Evolutionary conservation across 2,113 vertebrate species (phyloP).

Genomic region (Bucco capensis): DNA sequence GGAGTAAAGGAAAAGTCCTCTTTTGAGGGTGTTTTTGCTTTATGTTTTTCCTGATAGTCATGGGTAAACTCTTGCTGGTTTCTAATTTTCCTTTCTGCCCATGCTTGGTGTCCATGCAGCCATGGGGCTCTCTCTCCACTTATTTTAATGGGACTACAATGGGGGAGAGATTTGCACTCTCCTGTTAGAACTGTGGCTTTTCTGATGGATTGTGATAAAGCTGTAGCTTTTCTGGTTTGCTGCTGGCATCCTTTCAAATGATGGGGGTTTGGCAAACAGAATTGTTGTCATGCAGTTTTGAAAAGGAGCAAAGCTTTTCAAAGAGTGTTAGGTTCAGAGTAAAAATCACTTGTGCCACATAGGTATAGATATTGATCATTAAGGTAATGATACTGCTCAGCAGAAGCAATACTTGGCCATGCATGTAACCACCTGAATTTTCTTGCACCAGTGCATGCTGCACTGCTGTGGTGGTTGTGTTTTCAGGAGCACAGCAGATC

Average conservation of each 20-base stretch:
- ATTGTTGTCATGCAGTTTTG: neutral
- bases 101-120: fast-evolving
- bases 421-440: fast-evolving
- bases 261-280: neutral
- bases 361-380: neutral
- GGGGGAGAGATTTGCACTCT: neutral
- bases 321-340: fast-evolving
- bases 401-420: neutral
- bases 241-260: neutral
- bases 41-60: neutral
- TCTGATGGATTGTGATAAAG: neutral
- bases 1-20: neutral
- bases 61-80: neutral
- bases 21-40: neutral
- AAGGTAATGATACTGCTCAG: neutral
- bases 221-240: neutral
- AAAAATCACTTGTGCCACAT: fast-evolving
- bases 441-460: neutral
- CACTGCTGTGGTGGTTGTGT: neutral
- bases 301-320: neutral
- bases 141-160: fast-evolving
- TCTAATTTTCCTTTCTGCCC: neutral
- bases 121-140: fast-evolving
- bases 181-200: fast-evolving
- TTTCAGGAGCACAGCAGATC: neutral